Percentiles rank a stretch among this genome's conserved stretches.
phyloP scores from a whole-genome alignment of 2,113 vertebrate genomes.

The Pygoscelis antarcticus region DNA sequence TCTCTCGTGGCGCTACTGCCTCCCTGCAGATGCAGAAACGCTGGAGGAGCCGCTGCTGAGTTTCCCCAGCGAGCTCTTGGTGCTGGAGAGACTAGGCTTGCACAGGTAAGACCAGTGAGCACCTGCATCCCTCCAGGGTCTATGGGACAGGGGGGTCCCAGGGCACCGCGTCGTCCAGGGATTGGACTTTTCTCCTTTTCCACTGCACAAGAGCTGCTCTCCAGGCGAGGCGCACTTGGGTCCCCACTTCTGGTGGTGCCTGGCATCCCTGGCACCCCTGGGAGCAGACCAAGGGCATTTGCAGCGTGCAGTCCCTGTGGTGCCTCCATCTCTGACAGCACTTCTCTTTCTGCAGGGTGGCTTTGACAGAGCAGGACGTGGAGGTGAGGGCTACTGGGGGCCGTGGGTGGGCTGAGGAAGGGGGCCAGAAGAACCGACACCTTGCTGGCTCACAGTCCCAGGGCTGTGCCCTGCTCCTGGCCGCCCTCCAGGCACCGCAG shows the following conservation, averaged over 20 bases:
- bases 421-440: rapidly evolving
- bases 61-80: conserved; percentile 71
- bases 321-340: not conserved
- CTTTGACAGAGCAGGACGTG: conserved; percentile 84
- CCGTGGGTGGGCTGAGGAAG: rapidly evolving
- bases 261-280: not conserved
- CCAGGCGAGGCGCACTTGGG: not conserved
- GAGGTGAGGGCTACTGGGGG: conserved; percentile 72
- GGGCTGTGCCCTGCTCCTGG: not conserved
- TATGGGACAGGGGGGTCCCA: not conserved
- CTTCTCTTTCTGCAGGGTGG: conserved; percentile 66
- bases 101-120: conserved; percentile 70
- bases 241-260: not conserved
- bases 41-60: conserved; percentile 31
- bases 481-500: not conserved
- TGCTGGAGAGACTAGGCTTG: conserved; percentile 78
- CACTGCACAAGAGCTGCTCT: not conserved
- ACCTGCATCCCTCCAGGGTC: rapidly evolving
- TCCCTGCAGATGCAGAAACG: conserved; percentile 12
- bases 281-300: not conserved
- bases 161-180: rapidly evolving
- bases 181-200: not conserved
- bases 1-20: not conserved
- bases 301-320: not conserved
- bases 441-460: not conserved